Conservation (phyloP, 2,797 vertebrate genomes). For the Paratrypauchen microcephalus region DNA sequence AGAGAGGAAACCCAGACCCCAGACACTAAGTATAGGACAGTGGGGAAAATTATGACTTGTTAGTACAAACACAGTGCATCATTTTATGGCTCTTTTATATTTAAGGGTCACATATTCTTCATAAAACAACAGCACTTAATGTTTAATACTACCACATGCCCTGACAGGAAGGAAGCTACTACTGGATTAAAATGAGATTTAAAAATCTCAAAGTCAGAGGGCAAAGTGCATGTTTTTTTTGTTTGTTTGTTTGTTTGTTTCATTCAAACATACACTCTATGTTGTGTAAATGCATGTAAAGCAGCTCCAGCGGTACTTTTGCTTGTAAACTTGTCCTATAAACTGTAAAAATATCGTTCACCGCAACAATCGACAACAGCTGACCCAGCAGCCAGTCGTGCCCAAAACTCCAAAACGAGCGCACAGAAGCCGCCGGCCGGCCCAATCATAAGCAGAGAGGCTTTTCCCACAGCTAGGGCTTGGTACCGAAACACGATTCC, state of each 20-base stretch:
- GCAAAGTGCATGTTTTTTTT: not conserved
- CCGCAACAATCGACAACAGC: too few relatives aligned
- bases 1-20: not conserved
- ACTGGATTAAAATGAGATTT: not conserved
- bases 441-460: too few relatives aligned
- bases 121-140: conserved; percentile 3
- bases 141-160: not conserved
- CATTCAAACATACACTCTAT: not conserved
- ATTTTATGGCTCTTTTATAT: conserved; percentile 30
- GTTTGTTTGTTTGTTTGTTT: too few relatives aligned
- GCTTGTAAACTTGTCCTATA: too few relatives aligned
- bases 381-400: too few relatives aligned
- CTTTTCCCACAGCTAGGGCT: too few relatives aligned
- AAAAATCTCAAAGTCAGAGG: not conserved
- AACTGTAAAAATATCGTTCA: too few relatives aligned
- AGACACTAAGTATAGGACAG: not conserved
- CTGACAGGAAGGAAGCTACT: not conserved
- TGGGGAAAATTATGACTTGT: conserved; percentile 1
- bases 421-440: too few relatives aligned
- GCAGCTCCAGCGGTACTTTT: too few relatives aligned
- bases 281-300: not conserved
- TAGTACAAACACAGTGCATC: conserved; percentile 13
- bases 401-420: too few relatives aligned
- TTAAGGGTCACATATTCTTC: conserved; percentile 24
- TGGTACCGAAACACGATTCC: too few relatives aligned